Conservation (phyloP, 2,113 vertebrate species). For the Python bivittatus region DNA sequence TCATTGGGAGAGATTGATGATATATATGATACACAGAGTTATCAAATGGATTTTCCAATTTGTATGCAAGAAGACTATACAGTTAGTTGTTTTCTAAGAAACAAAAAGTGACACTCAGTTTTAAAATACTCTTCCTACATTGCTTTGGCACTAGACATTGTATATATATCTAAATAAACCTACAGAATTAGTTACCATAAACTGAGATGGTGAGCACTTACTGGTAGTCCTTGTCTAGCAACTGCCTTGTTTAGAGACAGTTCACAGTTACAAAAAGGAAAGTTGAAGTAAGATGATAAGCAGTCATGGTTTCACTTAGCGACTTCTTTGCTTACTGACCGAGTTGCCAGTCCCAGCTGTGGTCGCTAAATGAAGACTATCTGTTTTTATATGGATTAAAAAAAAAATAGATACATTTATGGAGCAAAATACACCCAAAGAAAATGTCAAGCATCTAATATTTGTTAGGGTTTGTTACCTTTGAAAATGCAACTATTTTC, state of each 20-base stretch:
- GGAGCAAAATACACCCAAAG: conserved; percentile 12
- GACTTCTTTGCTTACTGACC: not conserved
- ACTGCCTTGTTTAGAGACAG: not conserved
- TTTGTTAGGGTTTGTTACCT: conserved; percentile 77
- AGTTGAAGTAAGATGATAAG: not conserved
- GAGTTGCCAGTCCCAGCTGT: not conserved
- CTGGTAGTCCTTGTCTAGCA: not conserved
- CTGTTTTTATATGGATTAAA: not conserved
- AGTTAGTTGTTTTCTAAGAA: not conserved
- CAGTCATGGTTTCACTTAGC: not conserved
- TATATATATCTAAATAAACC: not conserved
- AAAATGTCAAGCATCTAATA: not conserved
- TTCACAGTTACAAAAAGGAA: not conserved
- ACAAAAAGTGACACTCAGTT: not conserved
- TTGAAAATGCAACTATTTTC: conserved; percentile 91
- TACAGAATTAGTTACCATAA: not conserved
- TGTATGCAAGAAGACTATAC: not conserved
- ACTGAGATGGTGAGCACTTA: not conserved
- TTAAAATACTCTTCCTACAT: not conserved
- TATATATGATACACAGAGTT: not conserved
- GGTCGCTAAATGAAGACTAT: not conserved
- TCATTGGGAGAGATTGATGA: not conserved
- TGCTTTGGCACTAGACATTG: not conserved
- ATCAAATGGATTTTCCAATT: not conserved
- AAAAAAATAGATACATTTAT: not conserved